A percentile compares a stretch with the other conserved stretches of the same genome.
Evolutionary conservation across 2,113 vertebrate genomes (phyloP).

Genomic region (Silurus meridionalis): DNA sequence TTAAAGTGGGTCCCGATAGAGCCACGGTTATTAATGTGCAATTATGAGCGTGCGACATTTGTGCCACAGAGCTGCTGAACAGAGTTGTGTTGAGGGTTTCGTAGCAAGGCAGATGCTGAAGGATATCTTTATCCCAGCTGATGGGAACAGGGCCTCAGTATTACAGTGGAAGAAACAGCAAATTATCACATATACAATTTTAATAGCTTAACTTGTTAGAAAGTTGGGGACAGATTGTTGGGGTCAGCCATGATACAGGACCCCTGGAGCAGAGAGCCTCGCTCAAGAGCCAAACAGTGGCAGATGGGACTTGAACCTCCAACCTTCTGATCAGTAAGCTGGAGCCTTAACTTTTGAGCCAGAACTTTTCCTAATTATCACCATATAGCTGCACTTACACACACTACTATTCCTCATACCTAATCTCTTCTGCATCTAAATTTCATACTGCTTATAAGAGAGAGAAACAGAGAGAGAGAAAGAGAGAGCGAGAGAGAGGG

Average conservation of each 20-base stretch:
- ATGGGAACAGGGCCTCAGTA: neutral
- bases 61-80: neutral
- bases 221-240: too few species aligned
- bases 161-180: neutral
- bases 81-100: neutral
- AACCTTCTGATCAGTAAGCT: too few species aligned
- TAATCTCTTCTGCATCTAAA: neutral
- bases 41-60: neutral
- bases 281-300: too few species aligned
- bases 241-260: too few species aligned
- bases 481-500: neutral
- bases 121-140: neutral
- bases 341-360: too few species aligned
- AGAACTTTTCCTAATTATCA: too few species aligned
- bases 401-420: too few species aligned
- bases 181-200: neutral
- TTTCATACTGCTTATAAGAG: neutral
- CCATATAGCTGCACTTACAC: too few species aligned
- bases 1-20: constrained; percentile 1
- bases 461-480: neutral
- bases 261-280: too few species aligned
- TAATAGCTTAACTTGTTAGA: too few species aligned
- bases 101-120: neutral
- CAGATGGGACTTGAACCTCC: too few species aligned
- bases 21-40: constrained; percentile 25